Evolutionary conservation across 2,113 vertebrate species (phyloP).

Genomic region (Ardeotis arabs): DNA sequence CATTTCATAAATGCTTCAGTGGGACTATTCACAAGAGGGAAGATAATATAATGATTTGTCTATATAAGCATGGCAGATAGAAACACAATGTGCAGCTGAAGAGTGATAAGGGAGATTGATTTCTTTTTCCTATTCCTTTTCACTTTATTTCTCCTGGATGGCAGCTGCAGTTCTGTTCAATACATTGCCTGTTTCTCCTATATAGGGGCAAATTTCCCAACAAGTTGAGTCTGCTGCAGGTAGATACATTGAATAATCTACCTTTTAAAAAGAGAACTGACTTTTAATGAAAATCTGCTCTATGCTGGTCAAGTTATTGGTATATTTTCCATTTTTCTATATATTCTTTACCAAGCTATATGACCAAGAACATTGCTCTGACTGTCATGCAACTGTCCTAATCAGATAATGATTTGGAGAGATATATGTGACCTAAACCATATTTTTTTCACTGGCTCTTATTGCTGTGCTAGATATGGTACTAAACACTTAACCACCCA

Average conservation of each 20-base stretch:
- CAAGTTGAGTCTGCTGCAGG: not conserved
- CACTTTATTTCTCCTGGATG: slow-evolving; percentile 11
- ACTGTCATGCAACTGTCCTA: not conserved
- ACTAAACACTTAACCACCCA: not conserved
- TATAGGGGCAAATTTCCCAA: not conserved
- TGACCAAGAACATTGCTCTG: not conserved
- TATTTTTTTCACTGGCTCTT: not conserved
- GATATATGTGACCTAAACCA: not conserved
- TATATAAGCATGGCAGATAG: slow-evolving; percentile 45
- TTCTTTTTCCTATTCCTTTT: slow-evolving; percentile 30
- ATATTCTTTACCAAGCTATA: not conserved
- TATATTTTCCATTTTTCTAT: not conserved
- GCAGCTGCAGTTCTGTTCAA: not conserved
- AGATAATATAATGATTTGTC: slow-evolving; percentile 51
- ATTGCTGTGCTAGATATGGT: not conserved
- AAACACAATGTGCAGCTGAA: slow-evolving; percentile 44
- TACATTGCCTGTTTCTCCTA: not conserved
- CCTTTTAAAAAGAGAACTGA: not conserved
- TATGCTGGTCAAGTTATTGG: not conserved
- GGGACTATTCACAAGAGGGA: slow-evolving; percentile 31
- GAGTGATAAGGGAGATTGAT: slow-evolving; percentile 35
- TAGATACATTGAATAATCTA: not conserved
- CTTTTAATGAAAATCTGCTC: not conserved
- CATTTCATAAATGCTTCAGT: slow-evolving; percentile 30
- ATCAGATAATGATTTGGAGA: not conserved